Base-by-base conservation (phyloP, 2,113 vertebrate species). In the Psilopogon haemacephalus region DNA sequence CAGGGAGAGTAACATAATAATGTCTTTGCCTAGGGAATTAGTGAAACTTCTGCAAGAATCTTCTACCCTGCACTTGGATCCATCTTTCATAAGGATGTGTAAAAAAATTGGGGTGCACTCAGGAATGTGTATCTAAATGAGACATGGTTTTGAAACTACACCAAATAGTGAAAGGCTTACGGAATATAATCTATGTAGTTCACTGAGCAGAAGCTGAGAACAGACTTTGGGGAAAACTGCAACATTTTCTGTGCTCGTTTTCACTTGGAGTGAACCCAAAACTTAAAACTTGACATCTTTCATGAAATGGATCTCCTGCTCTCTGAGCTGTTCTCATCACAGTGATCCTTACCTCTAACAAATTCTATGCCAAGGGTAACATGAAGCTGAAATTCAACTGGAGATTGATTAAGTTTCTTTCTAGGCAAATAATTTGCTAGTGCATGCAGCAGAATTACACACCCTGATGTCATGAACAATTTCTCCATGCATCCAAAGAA, bases 341-440 rank as follows among this genome's bases (percentile, higher is more conserved):
- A 79, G 20, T 26, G 79, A 73, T 76, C 27, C 82, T 80, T 27
- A 89, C 74, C 40, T 67, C 56, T 16, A 78, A 73, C 0, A 8
- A 68, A 83, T 77, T 82, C 70, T 95, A 50, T 77, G 76, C 82
- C 91, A 80, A 92, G 54, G 75, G 56, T 94, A 94, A 91, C 56
- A 77, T 17, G 58, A 85, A 89, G 35, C 75, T 94, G 64, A 89
- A 69, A 74, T 89, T 88, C 82, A 89, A 82, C 44, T 80, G 75
- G 62, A 83, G 68, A 84, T 68, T 54, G 69, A 88, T 83, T 81
- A 56, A 42, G 73, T 74, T 89, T 94, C 56, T 89, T 95, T 86
- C 68, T 69, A 86, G 75, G 82, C 48, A 89, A 96, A 84, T 75
- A 5, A 86, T 74, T 71, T 83, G 72, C 60, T 91, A 68, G 68